Evolutionary conservation across 2,888 invertebrate genomes (phyloP).

Genomic region (Creontiades dilutus): DNA sequence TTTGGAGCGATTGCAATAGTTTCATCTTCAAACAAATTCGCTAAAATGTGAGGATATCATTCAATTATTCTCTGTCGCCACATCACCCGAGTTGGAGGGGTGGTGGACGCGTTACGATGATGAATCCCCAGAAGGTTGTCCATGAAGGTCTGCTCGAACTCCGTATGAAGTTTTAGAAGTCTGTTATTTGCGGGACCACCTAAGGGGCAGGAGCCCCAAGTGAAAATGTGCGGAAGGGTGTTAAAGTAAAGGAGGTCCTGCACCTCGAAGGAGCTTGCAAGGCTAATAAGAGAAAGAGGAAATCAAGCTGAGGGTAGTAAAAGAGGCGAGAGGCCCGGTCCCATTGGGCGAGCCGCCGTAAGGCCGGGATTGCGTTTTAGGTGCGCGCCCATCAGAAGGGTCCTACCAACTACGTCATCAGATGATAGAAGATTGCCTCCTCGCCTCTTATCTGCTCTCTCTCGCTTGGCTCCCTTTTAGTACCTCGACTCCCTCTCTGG

Average conservation of each 20-base stretch:
- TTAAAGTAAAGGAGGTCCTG: constrained; percentile 40
- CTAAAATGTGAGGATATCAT: too few species aligned
- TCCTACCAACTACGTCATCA: constrained; percentile 65
- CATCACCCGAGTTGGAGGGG: too few species aligned
- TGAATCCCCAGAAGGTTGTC: too few species aligned
- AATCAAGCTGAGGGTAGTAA: constrained; percentile 65
- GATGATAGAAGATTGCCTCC: constrained; percentile 69
- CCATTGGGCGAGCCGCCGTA: constrained; percentile 54
- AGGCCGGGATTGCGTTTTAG: constrained; percentile 65
- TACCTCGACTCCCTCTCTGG: not conserved
- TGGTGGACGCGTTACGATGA: too few species aligned
- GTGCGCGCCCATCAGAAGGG: constrained; percentile 60
- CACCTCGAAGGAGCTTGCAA: constrained; percentile 41
- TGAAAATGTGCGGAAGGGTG: constrained; percentile 42
- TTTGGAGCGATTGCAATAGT: too few species aligned
- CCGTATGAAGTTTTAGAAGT: constrained; percentile 12
- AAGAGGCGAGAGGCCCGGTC: constrained; percentile 51
- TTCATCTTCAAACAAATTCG: too few species aligned
- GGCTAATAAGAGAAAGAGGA: constrained; percentile 68
- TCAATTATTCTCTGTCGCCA: too few species aligned
- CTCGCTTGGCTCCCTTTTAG: too few species aligned
- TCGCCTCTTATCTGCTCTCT: constrained; percentile 21
- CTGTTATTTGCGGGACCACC: not conserved
- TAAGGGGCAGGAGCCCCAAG: constrained; percentile 11
- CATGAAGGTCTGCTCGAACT: not conserved